Conservation (phyloP, 2,888 invertebrate genomes). For the Cerastoderma edule region DNA sequence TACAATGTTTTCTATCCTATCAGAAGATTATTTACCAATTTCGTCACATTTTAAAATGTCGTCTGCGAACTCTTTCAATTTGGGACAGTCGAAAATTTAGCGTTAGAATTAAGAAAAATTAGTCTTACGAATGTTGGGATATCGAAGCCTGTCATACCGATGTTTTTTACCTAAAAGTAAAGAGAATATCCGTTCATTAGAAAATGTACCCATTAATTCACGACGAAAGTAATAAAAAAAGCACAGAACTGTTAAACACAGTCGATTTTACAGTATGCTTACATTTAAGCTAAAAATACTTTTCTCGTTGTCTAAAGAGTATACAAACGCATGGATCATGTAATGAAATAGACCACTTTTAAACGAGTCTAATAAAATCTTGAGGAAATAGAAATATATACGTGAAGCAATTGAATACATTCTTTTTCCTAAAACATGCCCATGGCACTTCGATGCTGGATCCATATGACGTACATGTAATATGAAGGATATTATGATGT, state of each 20-base stretch:
- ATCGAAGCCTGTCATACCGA: slow-evolving; percentile 44
- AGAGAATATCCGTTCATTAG: not conserved
- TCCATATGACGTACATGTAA: too few species aligned
- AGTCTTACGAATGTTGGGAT: slow-evolving; percentile 20
- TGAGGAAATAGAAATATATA: too few species aligned
- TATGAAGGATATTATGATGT: not conserved
- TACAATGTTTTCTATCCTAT: too few species aligned
- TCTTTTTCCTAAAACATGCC: too few species aligned
- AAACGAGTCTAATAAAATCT: too few species aligned
- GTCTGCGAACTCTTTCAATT: not conserved
- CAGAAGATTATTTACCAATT: not conserved
- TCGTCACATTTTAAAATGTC: not conserved
- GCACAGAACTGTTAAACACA: not conserved
- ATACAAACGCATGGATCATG: not conserved
- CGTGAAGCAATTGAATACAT: too few species aligned
- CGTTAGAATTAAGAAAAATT: not conserved
- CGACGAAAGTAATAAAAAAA: not conserved
- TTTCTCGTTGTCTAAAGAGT: not conserved
- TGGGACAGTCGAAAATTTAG: not conserved
- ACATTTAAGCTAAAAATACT: not conserved
- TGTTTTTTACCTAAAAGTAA: slow-evolving; percentile 41
- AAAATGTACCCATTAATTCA: not conserved
- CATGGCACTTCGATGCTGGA: too few species aligned
- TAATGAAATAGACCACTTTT: too few species aligned
- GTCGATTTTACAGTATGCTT: not conserved